Percentiles rank a stretch among this genome's conserved stretches.
These are phyloP conservation scores for Drosophila mayri DNA, from an alignment of 1,140 invertebrate species.

Conservation along the genomic window DNA sequence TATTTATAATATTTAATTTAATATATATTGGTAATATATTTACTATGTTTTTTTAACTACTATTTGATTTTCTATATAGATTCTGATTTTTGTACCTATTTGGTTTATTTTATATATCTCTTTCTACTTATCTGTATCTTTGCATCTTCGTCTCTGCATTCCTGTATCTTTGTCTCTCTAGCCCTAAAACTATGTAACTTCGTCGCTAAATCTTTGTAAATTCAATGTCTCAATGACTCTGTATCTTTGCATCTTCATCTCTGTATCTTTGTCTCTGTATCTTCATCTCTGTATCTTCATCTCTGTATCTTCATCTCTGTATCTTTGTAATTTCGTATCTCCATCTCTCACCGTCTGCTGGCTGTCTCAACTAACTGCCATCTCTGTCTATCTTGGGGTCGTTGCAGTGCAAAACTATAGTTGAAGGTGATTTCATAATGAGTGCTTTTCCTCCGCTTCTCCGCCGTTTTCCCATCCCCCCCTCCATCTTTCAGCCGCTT, in stretches of 20 bases:
- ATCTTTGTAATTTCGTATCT: neutral
- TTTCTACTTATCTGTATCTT: too few relatives aligned
- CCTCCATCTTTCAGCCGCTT: neutral
- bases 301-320: neutral
- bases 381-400: conserved; percentile 50
- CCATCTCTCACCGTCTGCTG: neutral
- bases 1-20: neutral
- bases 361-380: neutral
- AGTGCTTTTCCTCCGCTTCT: conserved; percentile 31
- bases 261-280: neutral
- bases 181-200: neutral
- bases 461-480: conserved; percentile 2
- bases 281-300: neutral
- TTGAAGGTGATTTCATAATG: conserved; percentile 83
- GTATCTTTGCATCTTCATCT: neutral
- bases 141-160: too few relatives aligned
- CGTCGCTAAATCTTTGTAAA: neutral
- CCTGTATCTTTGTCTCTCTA: neutral
- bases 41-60: too few relatives aligned
- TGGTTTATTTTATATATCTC: too few relatives aligned
- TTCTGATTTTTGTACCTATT: too few relatives aligned
- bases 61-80: too few relatives aligned
- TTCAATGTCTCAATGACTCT: neutral
- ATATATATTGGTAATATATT: too few relatives aligned
- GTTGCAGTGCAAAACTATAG: conserved; percentile 75